phyloP scores from a whole-genome alignment of 2,888 invertebrate species.

The Catocala nupta region DNA sequence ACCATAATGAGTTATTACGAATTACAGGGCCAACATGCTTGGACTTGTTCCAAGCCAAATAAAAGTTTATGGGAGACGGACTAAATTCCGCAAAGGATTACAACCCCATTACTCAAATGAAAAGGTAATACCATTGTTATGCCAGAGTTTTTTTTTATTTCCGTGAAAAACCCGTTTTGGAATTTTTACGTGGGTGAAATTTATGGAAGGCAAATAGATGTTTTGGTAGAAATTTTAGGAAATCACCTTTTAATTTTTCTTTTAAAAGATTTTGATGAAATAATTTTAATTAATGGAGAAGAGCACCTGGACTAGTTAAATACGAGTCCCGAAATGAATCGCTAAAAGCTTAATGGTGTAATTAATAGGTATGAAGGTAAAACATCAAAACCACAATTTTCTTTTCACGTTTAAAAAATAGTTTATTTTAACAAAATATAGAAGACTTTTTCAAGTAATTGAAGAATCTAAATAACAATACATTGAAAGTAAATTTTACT shows the following conservation, averaged over 20 bases:
- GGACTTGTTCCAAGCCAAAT: constrained; percentile 41
- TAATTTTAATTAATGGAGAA: neutral
- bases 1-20: constrained; percentile 28
- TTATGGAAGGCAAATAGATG: constrained; percentile 7
- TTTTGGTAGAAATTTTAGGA: neutral
- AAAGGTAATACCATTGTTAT: constrained; percentile 45
- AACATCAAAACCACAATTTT: too few species aligned
- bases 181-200: constrained; percentile 6
- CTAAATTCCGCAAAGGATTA: constrained; percentile 50
- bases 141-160: constrained; percentile 19
- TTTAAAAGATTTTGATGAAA: neutral
- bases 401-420: too few species aligned
- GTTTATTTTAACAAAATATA: too few species aligned
- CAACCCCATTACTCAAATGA: constrained; percentile 56
- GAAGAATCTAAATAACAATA: too few species aligned
- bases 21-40: constrained; percentile 24
- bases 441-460: too few species aligned
- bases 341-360: neutral
- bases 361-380: too few species aligned
- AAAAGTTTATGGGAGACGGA: constrained; percentile 48
- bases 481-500: too few species aligned
- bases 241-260: neutral
- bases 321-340: neutral
- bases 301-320: neutral
- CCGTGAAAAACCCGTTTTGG: constrained; percentile 25